phyloP scores from a whole-genome alignment of 2,888 invertebrate species.

The Marasmarcha lunaedactyla region DNA sequence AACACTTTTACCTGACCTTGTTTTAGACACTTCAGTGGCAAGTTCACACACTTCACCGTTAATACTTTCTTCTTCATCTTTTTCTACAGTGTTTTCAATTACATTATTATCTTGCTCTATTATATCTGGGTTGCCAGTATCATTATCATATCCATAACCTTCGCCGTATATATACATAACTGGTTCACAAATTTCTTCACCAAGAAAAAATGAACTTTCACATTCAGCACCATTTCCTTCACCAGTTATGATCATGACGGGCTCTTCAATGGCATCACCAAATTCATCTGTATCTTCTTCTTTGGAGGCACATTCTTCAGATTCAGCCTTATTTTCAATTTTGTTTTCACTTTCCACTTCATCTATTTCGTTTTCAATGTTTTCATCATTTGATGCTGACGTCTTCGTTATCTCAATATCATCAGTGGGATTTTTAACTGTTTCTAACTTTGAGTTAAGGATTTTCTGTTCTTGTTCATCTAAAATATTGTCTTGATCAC shows the following conservation, averaged over 20 bases:
- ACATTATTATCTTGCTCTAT: slow-evolving; percentile 31
- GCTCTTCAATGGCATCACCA: slow-evolving; percentile 79
- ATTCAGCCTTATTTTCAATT: slow-evolving; percentile 15
- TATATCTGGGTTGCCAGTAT: slow-evolving; percentile 76
- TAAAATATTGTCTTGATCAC: not conserved
- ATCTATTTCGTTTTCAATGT: slow-evolving; percentile 18
- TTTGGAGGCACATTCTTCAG: slow-evolving; percentile 1
- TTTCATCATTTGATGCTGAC: not conserved
- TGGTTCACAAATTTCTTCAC: slow-evolving; percentile 81
- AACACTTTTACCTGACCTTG: slow-evolving; percentile 35
- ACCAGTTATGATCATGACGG: slow-evolving; percentile 76
- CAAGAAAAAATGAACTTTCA: slow-evolving; percentile 65
- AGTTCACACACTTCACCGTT: slow-evolving; percentile 49
- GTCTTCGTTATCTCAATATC: not conserved
- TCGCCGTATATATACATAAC: slow-evolving; percentile 77
- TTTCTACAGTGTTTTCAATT: slow-evolving; percentile 36
- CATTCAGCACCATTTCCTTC: slow-evolving; percentile 77
- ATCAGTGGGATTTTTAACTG: too few species aligned
- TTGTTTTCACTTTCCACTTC: slow-evolving; percentile 15
- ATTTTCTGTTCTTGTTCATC: not conserved
- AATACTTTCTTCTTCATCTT: slow-evolving; percentile 38
- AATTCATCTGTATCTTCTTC: slow-evolving; percentile 28
- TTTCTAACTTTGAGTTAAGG: not conserved
- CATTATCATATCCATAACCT: slow-evolving; percentile 79
- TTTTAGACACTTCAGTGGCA: slow-evolving; percentile 32